Evolutionary conservation across 2,888 invertebrate species (phyloP).

Genomic region (Drosophila demipolita): DNA sequence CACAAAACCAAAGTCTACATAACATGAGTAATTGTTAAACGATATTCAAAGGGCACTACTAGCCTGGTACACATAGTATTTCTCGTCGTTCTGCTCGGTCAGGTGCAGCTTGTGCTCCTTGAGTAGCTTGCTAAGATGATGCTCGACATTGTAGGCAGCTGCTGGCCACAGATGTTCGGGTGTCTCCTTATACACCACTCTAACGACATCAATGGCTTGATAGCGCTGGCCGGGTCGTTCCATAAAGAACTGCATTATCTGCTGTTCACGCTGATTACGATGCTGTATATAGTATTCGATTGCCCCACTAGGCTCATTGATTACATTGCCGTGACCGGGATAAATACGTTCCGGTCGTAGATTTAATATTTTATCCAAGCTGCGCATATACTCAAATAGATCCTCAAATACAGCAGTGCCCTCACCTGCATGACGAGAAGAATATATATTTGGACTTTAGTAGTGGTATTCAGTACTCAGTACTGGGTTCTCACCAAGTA

Average conservation of each 20-base stretch:
- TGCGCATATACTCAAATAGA: constrained; percentile 94
- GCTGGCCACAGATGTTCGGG: constrained; percentile 91
- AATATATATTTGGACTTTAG: background rate
- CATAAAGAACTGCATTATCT: constrained; percentile 91
- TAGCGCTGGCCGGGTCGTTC: constrained; percentile 86
- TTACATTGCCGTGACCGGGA: constrained; percentile 96
- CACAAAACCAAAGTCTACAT: background rate
- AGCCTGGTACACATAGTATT: constrained; percentile 60
- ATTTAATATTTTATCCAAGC: constrained; percentile 90
- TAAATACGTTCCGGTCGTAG: constrained; percentile 92
- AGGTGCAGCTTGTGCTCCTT: constrained; percentile 88
- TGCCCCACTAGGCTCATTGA: constrained; percentile 89
- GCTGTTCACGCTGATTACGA: constrained; percentile 91
- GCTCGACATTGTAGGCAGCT: constrained; percentile 93
- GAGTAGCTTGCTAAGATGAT: constrained; percentile 93
- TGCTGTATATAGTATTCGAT: constrained; percentile 95
- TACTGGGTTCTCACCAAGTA: constrained; percentile 87
- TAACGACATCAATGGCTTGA: constrained; percentile 92
- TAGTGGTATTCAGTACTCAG: background rate
- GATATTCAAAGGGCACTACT: constrained; percentile 63
- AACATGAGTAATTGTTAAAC: background rate
- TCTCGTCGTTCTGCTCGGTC: constrained; percentile 85
- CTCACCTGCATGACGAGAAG: constrained; percentile 87
- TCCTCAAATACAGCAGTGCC: constrained; percentile 98
- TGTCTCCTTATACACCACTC: constrained; percentile 92